A percentile compares a stretch with the other conserved stretches of the same genome.
Evolutionary conservation across 2,797 vertebrate genomes (phyloP).

Genomic region (Ctenopoma multispine): DNA sequence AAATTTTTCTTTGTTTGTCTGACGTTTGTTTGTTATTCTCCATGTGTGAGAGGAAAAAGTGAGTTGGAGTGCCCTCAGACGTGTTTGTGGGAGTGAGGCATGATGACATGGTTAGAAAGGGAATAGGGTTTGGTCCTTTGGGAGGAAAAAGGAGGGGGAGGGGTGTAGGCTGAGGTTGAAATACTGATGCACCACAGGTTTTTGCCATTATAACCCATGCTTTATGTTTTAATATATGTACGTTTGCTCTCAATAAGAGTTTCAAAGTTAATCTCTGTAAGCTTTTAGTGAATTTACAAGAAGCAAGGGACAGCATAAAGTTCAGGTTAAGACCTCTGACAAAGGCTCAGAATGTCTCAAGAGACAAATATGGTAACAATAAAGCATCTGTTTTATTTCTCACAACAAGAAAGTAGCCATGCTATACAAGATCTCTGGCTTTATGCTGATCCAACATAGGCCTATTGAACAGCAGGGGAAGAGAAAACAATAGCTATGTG

Average conservation of each 20-base stretch:
- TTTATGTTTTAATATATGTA: slow-evolving; percentile 50
- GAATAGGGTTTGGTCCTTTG: slow-evolving; percentile 50
- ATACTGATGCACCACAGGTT: slow-evolving; percentile 68
- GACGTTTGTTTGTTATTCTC: slow-evolving; percentile 81
- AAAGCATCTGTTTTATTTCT: slow-evolving; percentile 56
- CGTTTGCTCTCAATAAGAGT: slow-evolving; percentile 22
- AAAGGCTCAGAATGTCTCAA: slow-evolving; percentile 35
- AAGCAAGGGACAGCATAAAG: slow-evolving; percentile 30
- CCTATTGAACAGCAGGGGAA: slow-evolving; percentile 45
- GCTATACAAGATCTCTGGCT: slow-evolving; percentile 54
- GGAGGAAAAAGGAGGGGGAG: slow-evolving; percentile 58
- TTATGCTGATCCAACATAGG: slow-evolving; percentile 45
- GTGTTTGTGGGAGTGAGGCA: slow-evolving; percentile 66
- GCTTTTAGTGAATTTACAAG: slow-evolving; percentile 37
- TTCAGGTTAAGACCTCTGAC: slow-evolving; percentile 62
- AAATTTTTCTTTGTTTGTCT: slow-evolving; percentile 68
- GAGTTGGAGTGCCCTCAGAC: slow-evolving; percentile 70
- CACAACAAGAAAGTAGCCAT: slow-evolving; percentile 43
- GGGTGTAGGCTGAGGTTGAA: slow-evolving; percentile 30
- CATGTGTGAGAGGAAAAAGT: slow-evolving; percentile 67
- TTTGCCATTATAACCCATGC: slow-evolving; percentile 65
- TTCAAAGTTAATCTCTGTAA: slow-evolving; percentile 40
- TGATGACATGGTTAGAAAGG: slow-evolving; percentile 67
- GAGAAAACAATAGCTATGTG: slow-evolving; percentile 72
- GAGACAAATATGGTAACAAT: slow-evolving; percentile 65